Evolutionary conservation across 2,113 vertebrate species (phyloP).

Genomic region (Hystrix cristata): DNA sequence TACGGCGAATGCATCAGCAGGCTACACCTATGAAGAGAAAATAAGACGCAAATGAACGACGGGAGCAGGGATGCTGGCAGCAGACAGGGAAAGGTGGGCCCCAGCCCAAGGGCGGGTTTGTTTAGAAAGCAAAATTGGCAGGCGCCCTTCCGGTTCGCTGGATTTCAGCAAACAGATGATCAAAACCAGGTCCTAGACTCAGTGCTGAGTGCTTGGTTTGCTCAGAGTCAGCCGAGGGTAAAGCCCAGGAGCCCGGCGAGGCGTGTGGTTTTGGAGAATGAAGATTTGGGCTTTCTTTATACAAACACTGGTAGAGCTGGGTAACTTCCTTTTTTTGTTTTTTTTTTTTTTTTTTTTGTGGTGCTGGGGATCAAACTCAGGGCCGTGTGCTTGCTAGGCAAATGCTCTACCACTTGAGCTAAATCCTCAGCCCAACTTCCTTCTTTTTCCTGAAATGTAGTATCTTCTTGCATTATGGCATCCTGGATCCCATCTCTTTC

Average conservation of each 20-base stretch:
- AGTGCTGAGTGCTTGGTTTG: background rate
- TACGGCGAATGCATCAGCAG: background rate
- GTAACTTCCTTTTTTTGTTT: background rate
- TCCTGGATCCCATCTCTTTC: background rate
- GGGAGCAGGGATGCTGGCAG: background rate
- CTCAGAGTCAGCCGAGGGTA: background rate
- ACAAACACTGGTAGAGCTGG: background rate
- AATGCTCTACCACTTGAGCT: too few species aligned
- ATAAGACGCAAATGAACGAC: background rate
- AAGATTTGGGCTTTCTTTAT: background rate
- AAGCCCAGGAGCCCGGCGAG: fast-evolving
- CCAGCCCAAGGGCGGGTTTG: background rate
- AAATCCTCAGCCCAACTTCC: background rate
- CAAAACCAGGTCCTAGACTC: background rate
- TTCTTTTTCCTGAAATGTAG: background rate
- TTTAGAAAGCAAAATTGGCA: background rate
- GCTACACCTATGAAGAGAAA: background rate
- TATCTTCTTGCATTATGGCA: background rate
- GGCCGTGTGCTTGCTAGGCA: too few species aligned
- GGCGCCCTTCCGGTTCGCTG: background rate
- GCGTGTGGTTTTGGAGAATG: background rate
- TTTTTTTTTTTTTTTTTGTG: too few species aligned
- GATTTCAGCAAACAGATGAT: background rate
- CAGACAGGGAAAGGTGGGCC: background rate
- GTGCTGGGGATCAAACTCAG: too few species aligned